Evolutionary conservation across 2,113 vertebrate species (phyloP), one percentile per base, ranked within the genome.

Genomic region (Vanacampus margaritifer): DNA sequence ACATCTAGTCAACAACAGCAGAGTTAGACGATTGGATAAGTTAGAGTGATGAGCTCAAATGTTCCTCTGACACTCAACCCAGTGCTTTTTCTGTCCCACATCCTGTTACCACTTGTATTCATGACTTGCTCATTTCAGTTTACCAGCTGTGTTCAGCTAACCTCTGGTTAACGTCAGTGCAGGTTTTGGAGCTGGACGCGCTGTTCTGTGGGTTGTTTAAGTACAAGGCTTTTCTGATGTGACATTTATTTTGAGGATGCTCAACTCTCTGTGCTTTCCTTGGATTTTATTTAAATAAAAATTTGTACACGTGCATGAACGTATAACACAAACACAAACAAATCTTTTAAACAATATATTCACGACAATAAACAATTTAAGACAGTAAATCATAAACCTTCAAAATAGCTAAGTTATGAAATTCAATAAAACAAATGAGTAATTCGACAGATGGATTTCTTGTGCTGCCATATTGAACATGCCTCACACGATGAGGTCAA

Each of bases 171-270:
- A 41, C 13, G n/a, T 61, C 37, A 41, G n/a, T 24, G 37, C 12
- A 1, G 6, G 59, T 12, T 71, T 79, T 58, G 21, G 80, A 69
- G 75, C 76, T 72, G 76, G 57, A 75, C 68, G 80, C 73, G 68
- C 82, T 77, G 68, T 71, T 76, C 70, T 84, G 87, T 43, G 87
- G 79, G 74, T 64, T 60, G 35, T 67, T 46, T 83, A 84, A 87
- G 75, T 88, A 87, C 79, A 88, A 84, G 80, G 72, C 71, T 83
- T 86, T 83, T 84, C 16, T 75, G 84, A 63, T 84, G 76, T 81
- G 72, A 71, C 80, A 78, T 84, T 85, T 86, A 86, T 85, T 89
- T 85, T 77, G 84, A 81, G 84, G 75, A 86, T 73, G 81, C 72
- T 69, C 65, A 3, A 41, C 79, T 78, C 78, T 80, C 69, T 72